Conservation (phyloP, 2,113 vertebrate species). For the Physeter macrocephalus region DNA sequence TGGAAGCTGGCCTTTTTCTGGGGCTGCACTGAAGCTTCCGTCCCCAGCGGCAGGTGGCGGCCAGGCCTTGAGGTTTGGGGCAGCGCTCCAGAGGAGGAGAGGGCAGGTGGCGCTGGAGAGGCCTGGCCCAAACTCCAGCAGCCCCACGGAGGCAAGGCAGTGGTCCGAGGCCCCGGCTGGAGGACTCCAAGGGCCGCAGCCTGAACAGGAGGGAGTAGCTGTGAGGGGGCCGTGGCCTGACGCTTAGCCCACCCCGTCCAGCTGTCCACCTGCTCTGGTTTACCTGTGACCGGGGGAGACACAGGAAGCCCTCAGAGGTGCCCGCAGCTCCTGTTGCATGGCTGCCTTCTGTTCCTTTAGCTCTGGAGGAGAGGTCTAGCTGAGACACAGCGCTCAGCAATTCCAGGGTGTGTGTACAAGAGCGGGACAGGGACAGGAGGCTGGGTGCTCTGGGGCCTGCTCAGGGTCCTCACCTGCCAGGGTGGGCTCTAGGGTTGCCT, state of each 20-base stretch:
- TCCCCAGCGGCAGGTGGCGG: conserved; percentile 31
- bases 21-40: neutral
- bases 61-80: neutral
- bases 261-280: neutral
- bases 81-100: conserved; percentile 45
- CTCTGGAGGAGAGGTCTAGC: conserved; percentile 69
- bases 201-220: neutral
- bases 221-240: neutral
- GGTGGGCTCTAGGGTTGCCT: conserved; percentile 60
- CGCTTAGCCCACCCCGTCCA: neutral
- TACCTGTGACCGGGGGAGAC: neutral
- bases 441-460: neutral
- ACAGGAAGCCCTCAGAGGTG: neutral
- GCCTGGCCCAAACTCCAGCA: neutral
- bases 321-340: conserved; percentile 77
- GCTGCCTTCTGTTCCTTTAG: conserved; percentile 77
- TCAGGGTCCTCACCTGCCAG: conserved; percentile 69
- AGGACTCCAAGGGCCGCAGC: neutral
- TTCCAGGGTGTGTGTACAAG: neutral
- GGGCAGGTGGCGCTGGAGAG: neutral
- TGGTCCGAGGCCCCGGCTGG: neutral
- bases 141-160: neutral
- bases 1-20: neutral
- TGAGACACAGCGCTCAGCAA: neutral
- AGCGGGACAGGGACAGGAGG: neutral